phyloP scores from a whole-genome alignment of 2,888 invertebrate species.

The Drosophila demipolita region DNA sequence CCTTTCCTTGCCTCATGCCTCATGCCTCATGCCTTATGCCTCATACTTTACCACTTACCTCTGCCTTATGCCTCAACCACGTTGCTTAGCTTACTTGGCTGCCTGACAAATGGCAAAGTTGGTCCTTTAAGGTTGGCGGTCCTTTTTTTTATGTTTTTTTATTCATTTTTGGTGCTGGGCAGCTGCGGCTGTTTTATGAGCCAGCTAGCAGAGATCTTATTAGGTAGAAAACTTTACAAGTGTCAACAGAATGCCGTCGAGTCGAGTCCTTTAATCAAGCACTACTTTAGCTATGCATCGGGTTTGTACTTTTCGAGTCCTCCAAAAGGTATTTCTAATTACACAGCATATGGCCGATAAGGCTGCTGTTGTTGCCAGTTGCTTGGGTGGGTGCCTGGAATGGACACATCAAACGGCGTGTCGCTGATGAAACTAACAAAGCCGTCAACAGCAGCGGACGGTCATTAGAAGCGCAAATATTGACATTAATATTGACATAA shows the following conservation, averaged over 20 bases:
- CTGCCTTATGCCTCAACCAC: neutral
- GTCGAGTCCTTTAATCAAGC: conserved; percentile 71
- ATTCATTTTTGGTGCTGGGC: conserved; percentile 23
- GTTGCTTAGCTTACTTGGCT: conserved; percentile 11
- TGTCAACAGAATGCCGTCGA: conserved; percentile 69
- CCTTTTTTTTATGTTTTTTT: conserved; percentile 3
- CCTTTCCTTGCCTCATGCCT: neutral
- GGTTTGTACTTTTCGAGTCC: conserved; percentile 11
- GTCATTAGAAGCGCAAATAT: conserved; percentile 81
- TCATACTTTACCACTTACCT: neutral
- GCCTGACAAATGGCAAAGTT: conserved; percentile 57
- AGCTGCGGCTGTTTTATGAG: conserved; percentile 57
- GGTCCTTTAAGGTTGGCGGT: conserved; percentile 44
- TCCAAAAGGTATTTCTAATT: conserved; percentile 45
- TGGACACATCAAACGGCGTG: conserved; percentile 62
- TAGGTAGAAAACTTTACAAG: conserved; percentile 67
- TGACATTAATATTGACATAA: conserved; percentile 83
- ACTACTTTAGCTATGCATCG: conserved; percentile 22
- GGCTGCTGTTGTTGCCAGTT: conserved; percentile 32
- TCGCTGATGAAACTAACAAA: conserved; percentile 55
- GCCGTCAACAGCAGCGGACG: conserved; percentile 58
- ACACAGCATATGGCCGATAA: conserved; percentile 59
- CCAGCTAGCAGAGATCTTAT: conserved; percentile 54
- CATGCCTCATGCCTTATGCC: neutral
- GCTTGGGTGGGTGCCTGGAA: conserved; percentile 46